phyloP scores from a whole-genome alignment of 2,113 vertebrate species.

The Onychostoma macrolepis region DNA sequence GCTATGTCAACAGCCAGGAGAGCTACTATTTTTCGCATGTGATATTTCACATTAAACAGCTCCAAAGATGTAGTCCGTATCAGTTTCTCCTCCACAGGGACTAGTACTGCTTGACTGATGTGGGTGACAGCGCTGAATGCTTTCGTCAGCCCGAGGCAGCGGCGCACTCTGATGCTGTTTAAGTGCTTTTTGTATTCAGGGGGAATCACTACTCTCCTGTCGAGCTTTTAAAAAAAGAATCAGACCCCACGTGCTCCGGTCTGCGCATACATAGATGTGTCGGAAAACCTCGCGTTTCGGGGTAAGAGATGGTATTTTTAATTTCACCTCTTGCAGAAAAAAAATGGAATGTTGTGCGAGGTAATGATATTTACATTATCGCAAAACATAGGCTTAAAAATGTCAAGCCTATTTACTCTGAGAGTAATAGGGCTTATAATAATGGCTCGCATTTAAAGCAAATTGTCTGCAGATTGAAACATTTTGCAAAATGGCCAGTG shows the following conservation, averaged over 20 bases:
- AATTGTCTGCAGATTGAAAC: constrained; percentile 46
- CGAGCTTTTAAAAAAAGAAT: constrained; percentile 61
- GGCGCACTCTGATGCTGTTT: constrained; percentile 70
- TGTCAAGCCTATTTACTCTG: constrained; percentile 41
- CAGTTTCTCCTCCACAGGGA: constrained; percentile 74
- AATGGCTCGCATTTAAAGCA: constrained; percentile 38
- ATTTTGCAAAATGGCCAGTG: constrained; percentile 52
- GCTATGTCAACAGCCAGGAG: constrained; percentile 72
- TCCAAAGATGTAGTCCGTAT: constrained; percentile 62
- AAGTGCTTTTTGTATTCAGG: constrained; percentile 74
- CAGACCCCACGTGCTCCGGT: constrained; percentile 18
- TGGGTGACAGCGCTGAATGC: constrained; percentile 73
- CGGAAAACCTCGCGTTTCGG: neutral
- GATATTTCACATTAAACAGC: constrained; percentile 71
- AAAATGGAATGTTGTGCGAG: constrained; percentile 33
- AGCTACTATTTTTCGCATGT: constrained; percentile 63
- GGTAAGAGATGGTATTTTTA: constrained; percentile 2
- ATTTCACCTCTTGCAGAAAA: constrained; percentile 6
- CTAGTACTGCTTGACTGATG: constrained; percentile 73
- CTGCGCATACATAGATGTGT: constrained; percentile 11
- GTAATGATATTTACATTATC: constrained; percentile 46
- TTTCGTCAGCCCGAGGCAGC: constrained; percentile 73
- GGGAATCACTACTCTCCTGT: constrained; percentile 68
- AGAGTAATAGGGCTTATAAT: constrained; percentile 8
- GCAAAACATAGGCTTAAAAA: constrained; percentile 28